These are phyloP conservation scores for Dicranocentrus wangi DNA, from an alignment of 2,888 invertebrate genomes.

Conservation along the genomic window DNA sequence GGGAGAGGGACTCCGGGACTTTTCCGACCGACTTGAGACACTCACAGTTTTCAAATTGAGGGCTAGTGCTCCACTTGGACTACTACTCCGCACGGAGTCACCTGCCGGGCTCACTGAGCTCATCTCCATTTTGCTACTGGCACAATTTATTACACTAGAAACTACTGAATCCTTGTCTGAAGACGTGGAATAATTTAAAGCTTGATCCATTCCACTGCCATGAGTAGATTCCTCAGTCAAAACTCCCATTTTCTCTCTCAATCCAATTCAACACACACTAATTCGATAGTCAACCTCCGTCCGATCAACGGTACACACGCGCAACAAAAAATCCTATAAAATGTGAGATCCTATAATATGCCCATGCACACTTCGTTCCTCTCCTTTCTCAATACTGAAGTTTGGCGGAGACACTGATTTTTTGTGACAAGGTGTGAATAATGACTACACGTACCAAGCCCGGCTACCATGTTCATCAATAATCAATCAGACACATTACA, in stretches of 20 bases:
- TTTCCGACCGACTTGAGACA: conserved; percentile 40
- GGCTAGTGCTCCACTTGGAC: conserved; percentile 56
- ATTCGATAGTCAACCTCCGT: not conserved
- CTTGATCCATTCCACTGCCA: conserved; percentile 51
- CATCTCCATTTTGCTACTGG: conserved; percentile 57
- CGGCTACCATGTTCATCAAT: conserved; percentile 12
- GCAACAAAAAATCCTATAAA: too few species aligned
- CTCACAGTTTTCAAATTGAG: conserved; percentile 63
- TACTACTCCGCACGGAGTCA: conserved; percentile 38
- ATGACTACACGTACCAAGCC: not conserved
- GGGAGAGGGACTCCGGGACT: conserved; percentile 50
- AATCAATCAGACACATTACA: conserved; percentile 18
- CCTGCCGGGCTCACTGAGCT: conserved; percentile 43
- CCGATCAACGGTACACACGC: too few species aligned
- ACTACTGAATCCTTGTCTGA: conserved; percentile 27
- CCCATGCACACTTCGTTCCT: not conserved
- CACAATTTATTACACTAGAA: conserved; percentile 44
- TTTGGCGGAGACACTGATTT: conserved; percentile 4
- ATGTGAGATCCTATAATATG: conserved; percentile 2
- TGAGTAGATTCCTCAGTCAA: conserved; percentile 44
- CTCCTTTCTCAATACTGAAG: not conserved
- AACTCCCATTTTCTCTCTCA: conserved; percentile 51
- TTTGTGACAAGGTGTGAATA: conserved; percentile 13
- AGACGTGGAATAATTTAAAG: conserved; percentile 53
- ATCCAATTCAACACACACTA: not conserved